A percentile compares a stretch with the other conserved stretches of the same genome.
Conservation (phyloP, 2,797 vertebrate species). For the Pampus argenteus region DNA sequence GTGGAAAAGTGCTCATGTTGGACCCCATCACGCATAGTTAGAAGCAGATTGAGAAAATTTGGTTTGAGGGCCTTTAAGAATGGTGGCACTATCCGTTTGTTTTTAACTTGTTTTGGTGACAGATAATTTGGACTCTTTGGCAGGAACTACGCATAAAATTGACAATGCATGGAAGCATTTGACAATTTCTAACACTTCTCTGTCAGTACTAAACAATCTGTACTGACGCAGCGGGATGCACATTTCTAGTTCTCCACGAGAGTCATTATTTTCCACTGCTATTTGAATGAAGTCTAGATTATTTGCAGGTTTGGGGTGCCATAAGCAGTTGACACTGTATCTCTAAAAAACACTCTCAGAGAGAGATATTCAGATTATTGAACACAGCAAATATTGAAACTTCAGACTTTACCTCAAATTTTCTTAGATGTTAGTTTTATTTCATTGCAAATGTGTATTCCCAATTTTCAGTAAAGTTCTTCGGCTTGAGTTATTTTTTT, state of each 20-base stretch:
- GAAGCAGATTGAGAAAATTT: background rate
- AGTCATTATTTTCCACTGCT: slow-evolving; percentile 17
- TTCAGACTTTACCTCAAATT: slow-evolving; percentile 75
- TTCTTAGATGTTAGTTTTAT: slow-evolving; percentile 47
- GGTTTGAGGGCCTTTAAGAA: slow-evolving; percentile 9
- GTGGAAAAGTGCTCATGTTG: background rate
- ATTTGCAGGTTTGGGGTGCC: background rate
- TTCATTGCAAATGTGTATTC: slow-evolving; percentile 54
- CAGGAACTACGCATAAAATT: background rate
- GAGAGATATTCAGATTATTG: slow-evolving; percentile 41
- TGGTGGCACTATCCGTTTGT: slow-evolving; percentile 5
- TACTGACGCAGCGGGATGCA: background rate
- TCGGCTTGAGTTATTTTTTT: slow-evolving; percentile 32
- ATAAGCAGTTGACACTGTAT: background rate
- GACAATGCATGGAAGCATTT: slow-evolving; percentile 15
- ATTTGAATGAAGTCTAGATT: background rate
- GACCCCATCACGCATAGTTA: slow-evolving; percentile 6
- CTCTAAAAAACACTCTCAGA: slow-evolving; percentile 2
- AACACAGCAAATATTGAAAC: slow-evolving; percentile 64
- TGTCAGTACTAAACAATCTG: slow-evolving; percentile 9
- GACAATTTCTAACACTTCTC: background rate
- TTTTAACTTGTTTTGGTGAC: slow-evolving; percentile 12
- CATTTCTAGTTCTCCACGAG: background rate
- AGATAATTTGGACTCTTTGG: background rate
- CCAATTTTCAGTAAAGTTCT: slow-evolving; percentile 37